phyloP scores from a whole-genome alignment of 1,140 invertebrate genomes.

The Panagrolaimus sp. region DNA sequence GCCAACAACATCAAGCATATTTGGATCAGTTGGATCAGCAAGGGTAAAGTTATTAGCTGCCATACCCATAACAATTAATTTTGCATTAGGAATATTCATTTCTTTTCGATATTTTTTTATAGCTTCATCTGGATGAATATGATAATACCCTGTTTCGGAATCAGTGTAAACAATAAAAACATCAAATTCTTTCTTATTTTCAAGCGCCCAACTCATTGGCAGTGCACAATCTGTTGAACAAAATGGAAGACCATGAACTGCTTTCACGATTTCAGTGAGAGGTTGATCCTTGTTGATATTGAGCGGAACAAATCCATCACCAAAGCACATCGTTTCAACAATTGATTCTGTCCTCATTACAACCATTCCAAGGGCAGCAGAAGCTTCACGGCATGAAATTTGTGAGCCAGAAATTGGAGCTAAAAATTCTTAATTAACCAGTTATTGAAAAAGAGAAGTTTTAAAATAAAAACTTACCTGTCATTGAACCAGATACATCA shows the following conservation, averaged over 20 bases:
- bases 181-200: slow-evolving; percentile 64
- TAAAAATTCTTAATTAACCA: neutral
- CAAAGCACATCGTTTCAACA: slow-evolving; percentile 41
- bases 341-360: slow-evolving; percentile 43
- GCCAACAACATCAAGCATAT: slow-evolving; percentile 66
- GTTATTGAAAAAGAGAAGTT: too few species aligned
- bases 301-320: slow-evolving; percentile 30
- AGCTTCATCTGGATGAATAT: slow-evolving; percentile 60
- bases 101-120: slow-evolving; percentile 63
- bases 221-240: slow-evolving; percentile 61
- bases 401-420: slow-evolving; percentile 57
- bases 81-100: slow-evolving; percentile 62
- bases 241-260: slow-evolving; percentile 46
- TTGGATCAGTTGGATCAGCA: slow-evolving; percentile 61
- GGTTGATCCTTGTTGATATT: slow-evolving; percentile 41
- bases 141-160: slow-evolving; percentile 41
- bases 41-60: slow-evolving; percentile 61
- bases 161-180: slow-evolving; percentile 62
- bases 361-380: slow-evolving; percentile 47
- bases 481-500: slow-evolving; percentile 61
- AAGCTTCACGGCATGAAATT: slow-evolving; percentile 59
- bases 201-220: slow-evolving; percentile 65
- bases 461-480: too few species aligned
- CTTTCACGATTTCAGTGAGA: slow-evolving; percentile 49
- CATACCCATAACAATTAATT: slow-evolving; percentile 63